Evolutionary conservation across 23 tunicate species (phyloP).

Genomic region (Diplosoma virens): DNA sequence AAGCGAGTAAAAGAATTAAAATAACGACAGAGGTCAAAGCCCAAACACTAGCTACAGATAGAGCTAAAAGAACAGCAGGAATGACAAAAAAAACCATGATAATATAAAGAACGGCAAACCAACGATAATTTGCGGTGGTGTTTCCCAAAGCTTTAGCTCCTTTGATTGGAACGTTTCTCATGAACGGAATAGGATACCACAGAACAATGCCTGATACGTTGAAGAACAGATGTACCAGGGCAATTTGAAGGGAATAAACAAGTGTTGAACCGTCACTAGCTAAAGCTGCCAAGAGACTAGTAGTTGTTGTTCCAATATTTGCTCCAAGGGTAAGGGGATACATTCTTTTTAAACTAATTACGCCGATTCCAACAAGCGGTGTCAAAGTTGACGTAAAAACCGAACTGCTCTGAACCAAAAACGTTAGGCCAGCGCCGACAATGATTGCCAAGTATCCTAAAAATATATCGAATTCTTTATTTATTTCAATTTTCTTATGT

Average conservation of each 20-base stretch:
- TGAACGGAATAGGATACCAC: constrained; percentile 83
- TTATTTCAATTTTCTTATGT: no score
- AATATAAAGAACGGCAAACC: constrained; percentile 91
- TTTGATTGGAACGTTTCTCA: constrained; percentile 58
- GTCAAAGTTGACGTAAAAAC: constrained; percentile 92
- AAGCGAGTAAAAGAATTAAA: constrained; percentile 18
- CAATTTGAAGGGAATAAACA: constrained; percentile 52
- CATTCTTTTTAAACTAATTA: constrained; percentile 89
- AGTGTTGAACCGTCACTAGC: constrained; percentile 47
- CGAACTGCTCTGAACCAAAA: constrained; percentile 93
- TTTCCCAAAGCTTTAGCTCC: constrained; percentile 81
- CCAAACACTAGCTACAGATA: constrained; percentile 59
- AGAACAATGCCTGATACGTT: constrained; percentile 77
- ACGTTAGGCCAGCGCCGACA: constrained; percentile 93
- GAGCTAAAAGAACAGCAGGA: constrained; percentile 73
- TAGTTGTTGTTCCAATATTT: constrained; percentile 96
- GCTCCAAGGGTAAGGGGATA: constrained; percentile 86
- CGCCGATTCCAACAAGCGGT: constrained; percentile 96
- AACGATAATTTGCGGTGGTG: constrained; percentile 87
- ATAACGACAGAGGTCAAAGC: constrained; percentile 46
- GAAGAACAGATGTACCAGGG: constrained; percentile 85
- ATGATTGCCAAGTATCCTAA: constrained; percentile 84
- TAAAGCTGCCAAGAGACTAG: constrained; percentile 60
- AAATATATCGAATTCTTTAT: no score
- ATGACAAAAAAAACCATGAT: constrained; percentile 69